Conservation (phyloP, 2,797 vertebrate genomes). For the Sebastes iracundus region DNA sequence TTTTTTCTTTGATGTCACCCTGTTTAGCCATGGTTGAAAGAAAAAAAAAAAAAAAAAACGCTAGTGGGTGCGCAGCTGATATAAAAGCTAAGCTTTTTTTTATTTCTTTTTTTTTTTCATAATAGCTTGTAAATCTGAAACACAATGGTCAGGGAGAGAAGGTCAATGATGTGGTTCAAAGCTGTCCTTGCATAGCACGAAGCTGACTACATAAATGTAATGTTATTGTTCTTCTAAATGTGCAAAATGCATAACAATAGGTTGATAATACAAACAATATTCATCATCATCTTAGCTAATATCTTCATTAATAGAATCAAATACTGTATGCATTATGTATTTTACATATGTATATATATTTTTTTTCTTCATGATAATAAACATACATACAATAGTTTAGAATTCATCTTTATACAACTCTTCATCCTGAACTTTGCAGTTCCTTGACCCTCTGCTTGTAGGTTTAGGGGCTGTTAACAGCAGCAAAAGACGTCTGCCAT, state of each 20-base stretch:
- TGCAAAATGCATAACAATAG: conserved; percentile 96
- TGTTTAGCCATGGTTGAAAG: conserved; percentile 67
- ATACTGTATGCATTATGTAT: conserved; percentile 82
- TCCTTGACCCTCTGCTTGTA: conserved; percentile 65
- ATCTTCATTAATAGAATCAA: conserved; percentile 87
- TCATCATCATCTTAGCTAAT: conserved; percentile 83
- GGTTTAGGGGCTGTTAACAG: conserved; percentile 65
- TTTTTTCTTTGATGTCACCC: conserved; percentile 73
- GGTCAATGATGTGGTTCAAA: conserved; percentile 87
- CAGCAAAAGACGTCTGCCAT: conserved; percentile 51
- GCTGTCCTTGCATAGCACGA: conserved; percentile 98
- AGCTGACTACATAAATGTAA: conserved; percentile 93
- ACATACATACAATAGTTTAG: conserved; percentile 83
- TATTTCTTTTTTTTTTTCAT: conserved; percentile 73
- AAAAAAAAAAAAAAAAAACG: conserved; percentile 51
- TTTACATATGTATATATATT: conserved; percentile 87
- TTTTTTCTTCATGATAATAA: conserved; percentile 89
- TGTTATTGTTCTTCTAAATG: conserved; percentile 91
- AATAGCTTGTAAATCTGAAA: conserved; percentile 80
- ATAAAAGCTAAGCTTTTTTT: conserved; percentile 85
- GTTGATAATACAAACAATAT: conserved; percentile 88
- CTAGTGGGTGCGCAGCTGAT: conserved; percentile 87
- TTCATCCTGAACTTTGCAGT: conserved; percentile 70
- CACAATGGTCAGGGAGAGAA: conserved; percentile 68
- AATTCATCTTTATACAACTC: conserved; percentile 81